phyloP scores from a whole-genome alignment of 2,888 invertebrate genomes.

The Blera fallax region DNA sequence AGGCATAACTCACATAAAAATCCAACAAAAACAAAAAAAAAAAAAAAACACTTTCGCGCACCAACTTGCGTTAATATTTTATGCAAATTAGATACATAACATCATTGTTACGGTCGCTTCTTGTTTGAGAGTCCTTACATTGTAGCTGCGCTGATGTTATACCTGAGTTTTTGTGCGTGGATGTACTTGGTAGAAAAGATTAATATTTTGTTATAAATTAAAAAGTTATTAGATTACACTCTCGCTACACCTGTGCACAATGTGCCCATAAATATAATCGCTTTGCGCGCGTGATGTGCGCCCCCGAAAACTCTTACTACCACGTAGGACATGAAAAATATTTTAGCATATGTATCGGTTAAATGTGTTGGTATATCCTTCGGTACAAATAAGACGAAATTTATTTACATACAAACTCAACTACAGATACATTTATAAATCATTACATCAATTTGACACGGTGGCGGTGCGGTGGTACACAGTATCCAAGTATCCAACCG shows the following conservation, averaged over 20 bases:
- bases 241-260: conserved; percentile 68
- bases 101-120: conserved; percentile 68
- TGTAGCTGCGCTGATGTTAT: conserved; percentile 16
- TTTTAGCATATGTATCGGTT: background rate
- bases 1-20: conserved; percentile 55
- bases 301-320: conserved; percentile 7
- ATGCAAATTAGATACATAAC: conserved; percentile 72
- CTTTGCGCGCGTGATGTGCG: conserved; percentile 58
- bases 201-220: conserved; percentile 73
- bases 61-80: conserved; percentile 70
- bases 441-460: conserved; percentile 63
- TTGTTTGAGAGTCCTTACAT: conserved; percentile 42
- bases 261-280: conserved; percentile 64
- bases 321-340: background rate
- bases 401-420: conserved; percentile 20
- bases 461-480: background rate
- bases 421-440: conserved; percentile 38
- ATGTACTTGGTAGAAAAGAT: conserved; percentile 55
- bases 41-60: conserved; percentile 41
- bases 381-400: conserved; percentile 10
- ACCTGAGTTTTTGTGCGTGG: conserved; percentile 35
- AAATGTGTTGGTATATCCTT: background rate
- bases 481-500: conserved; percentile 23
- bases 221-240: conserved; percentile 72
- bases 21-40: conserved; percentile 13